A percentile compares a stretch with the other conserved stretches of the same genome.
These are phyloP conservation scores for Octonoba sinensis DNA, from an alignment of 2,888 invertebrate genomes.

Conservation along the genomic window DNA sequence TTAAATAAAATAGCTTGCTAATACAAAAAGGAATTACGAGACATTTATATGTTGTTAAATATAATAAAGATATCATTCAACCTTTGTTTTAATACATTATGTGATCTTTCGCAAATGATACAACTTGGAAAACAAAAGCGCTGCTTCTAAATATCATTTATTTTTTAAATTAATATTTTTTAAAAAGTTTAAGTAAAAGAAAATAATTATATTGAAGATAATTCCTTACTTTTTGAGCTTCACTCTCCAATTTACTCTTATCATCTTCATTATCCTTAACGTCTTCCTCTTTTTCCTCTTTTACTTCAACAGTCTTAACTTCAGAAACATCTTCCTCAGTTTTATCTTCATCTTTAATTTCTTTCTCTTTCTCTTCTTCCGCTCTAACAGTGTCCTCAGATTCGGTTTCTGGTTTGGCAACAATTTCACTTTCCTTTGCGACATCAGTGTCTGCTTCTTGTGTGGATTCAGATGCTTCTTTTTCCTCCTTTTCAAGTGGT, in stretches of 20 bases:
- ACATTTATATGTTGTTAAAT: too few relatives aligned
- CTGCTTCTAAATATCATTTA: too few relatives aligned
- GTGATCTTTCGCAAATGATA: too few relatives aligned
- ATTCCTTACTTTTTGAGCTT: slow-evolving; percentile 11
- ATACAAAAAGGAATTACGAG: too few relatives aligned
- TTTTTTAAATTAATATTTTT: too few relatives aligned
- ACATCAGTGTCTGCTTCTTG: not conserved
- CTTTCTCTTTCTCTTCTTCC: not conserved
- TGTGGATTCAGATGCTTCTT: not conserved
- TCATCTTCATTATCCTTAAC: slow-evolving; percentile 3
- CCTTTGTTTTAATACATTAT: too few relatives aligned
- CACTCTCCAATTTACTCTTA: not conserved
- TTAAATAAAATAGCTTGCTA: too few relatives aligned
- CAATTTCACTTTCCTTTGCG: not conserved
- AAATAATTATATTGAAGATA: too few relatives aligned
- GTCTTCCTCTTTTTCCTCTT: slow-evolving; percentile 8
- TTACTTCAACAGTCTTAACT: not conserved
- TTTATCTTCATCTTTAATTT: not conserved
- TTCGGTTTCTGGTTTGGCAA: not conserved
- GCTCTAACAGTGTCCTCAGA: not conserved
- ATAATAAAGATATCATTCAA: too few relatives aligned
- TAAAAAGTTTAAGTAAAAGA: too few relatives aligned
- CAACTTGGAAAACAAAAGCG: too few relatives aligned
- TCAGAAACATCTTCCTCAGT: slow-evolving; percentile 2
- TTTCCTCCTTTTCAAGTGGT: not conserved